phyloP scores from a whole-genome alignment of 2,888 invertebrate genomes.

The Oeneis ivallda region DNA sequence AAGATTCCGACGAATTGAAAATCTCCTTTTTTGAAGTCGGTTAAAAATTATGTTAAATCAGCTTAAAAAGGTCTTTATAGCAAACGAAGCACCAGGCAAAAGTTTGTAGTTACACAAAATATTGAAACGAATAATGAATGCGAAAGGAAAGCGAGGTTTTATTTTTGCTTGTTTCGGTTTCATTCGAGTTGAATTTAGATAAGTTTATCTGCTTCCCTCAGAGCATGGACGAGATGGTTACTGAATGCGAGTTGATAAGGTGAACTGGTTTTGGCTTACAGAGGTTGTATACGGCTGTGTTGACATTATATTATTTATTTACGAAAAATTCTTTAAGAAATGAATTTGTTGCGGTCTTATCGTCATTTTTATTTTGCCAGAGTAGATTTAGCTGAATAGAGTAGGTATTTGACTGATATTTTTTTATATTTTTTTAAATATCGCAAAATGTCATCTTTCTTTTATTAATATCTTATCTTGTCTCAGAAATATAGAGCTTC shows the following conservation, averaged over 20 bases:
- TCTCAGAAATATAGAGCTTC: no score
- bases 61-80: no score
- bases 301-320: constrained; percentile 1
- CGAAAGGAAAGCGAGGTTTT: constrained; percentile 1
- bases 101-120: not conserved
- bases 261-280: not conserved
- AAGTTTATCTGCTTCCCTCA: constrained; percentile 8
- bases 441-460: no score
- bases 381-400: no score
- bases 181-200: constrained; percentile 14
- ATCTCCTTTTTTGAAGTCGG: no score
- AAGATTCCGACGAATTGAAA: no score
- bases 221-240: constrained; percentile 8
- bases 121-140: constrained; percentile 11
- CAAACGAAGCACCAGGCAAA: not conserved
- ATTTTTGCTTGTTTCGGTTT: constrained; percentile 6
- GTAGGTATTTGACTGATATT: no score
- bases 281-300: not conserved
- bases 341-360: not conserved
- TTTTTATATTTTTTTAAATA: no score
- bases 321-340: not conserved
- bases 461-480: no score
- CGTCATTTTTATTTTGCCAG: no score
- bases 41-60: no score
- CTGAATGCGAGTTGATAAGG: constrained; percentile 12